Conservation (phyloP, 2,888 invertebrate species). For the Drosophila phalerata region DNA sequence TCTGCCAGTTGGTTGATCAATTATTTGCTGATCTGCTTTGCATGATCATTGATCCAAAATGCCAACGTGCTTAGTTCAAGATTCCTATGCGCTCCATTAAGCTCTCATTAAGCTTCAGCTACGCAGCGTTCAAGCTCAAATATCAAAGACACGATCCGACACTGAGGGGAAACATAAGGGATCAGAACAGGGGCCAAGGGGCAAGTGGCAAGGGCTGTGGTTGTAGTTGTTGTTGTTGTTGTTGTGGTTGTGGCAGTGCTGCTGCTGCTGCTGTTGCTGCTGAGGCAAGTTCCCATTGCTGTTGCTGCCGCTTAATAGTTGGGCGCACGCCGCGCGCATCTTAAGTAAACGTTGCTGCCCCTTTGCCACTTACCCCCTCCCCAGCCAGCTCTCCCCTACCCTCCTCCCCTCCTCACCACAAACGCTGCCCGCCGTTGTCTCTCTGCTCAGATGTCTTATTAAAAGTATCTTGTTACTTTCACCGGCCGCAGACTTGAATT, state of each 20-base stretch:
- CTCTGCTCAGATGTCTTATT: slow-evolving; percentile 74
- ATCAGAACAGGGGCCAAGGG: background rate
- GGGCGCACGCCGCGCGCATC: slow-evolving; percentile 68
- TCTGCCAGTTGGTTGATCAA: slow-evolving; percentile 58
- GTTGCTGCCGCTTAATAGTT: slow-evolving; percentile 51
- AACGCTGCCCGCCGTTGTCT: background rate
- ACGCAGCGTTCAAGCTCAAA: background rate
- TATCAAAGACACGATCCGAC: slow-evolving; percentile 31
- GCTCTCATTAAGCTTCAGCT: background rate
- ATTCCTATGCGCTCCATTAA: slow-evolving; percentile 12
- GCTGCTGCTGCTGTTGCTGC: background rate
- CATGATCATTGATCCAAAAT: slow-evolving; percentile 34
- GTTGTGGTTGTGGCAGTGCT: slow-evolving; percentile 6
- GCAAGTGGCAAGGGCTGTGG: slow-evolving; percentile 5
- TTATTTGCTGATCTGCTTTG: slow-evolving; percentile 58
- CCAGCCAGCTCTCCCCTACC: background rate
- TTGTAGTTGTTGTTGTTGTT: too few relatives aligned
- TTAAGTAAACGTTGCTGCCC: slow-evolving; percentile 55
- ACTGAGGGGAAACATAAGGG: background rate
- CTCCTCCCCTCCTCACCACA: too few relatives aligned
- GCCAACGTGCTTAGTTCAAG: slow-evolving; percentile 2
- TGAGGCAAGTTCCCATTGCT: slow-evolving; percentile 31
- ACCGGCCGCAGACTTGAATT: slow-evolving; percentile 75
- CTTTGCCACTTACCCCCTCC: too few relatives aligned
- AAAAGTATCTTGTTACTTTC: slow-evolving; percentile 82